Evolutionary conservation across 1,140 invertebrate species (phyloP).

Genomic region (Leguminivora glycinivorella): DNA sequence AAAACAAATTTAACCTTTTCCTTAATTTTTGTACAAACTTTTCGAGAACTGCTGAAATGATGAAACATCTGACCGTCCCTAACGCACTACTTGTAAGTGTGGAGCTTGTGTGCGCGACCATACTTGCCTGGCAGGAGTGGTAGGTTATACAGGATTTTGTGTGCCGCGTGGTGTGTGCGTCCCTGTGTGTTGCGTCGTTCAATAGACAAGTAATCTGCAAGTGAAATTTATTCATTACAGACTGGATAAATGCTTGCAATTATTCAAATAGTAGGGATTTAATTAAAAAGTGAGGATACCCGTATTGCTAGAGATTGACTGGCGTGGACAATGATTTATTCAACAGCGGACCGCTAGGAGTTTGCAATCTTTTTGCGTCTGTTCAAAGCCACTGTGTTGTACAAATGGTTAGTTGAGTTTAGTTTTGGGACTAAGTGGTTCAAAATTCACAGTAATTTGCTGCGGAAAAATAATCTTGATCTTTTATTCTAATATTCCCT

Average conservation of each 20-base stretch:
- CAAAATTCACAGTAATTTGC: too few relatives aligned
- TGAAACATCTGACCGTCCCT: too few relatives aligned
- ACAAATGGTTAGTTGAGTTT: not conserved
- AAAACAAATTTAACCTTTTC: too few relatives aligned
- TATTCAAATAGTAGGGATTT: constrained; percentile 11
- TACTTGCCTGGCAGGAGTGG: too few relatives aligned
- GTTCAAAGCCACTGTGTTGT: not conserved
- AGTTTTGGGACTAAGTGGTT: not conserved
- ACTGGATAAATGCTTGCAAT: constrained; percentile 14
- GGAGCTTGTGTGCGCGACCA: too few relatives aligned
- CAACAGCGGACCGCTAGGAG: not conserved
- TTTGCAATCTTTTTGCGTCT: not conserved
- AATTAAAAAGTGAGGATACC: constrained; percentile 13
- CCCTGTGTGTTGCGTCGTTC: not conserved
- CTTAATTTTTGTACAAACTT: too few relatives aligned
- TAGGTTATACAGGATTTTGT: too few relatives aligned
- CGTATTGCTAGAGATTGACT: not conserved
- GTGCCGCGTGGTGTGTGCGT: too few relatives aligned
- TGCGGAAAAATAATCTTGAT: too few relatives aligned
- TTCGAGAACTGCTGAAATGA: too few relatives aligned
- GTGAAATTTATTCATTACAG: constrained; percentile 6
- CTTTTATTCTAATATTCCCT: too few relatives aligned
- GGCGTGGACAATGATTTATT: constrained; percentile 3
- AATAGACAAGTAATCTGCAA: not conserved
- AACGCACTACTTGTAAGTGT: too few relatives aligned